Evolutionary conservation across 2,888 invertebrate genomes (phyloP).

Genomic region (Cerastoderma edule): DNA sequence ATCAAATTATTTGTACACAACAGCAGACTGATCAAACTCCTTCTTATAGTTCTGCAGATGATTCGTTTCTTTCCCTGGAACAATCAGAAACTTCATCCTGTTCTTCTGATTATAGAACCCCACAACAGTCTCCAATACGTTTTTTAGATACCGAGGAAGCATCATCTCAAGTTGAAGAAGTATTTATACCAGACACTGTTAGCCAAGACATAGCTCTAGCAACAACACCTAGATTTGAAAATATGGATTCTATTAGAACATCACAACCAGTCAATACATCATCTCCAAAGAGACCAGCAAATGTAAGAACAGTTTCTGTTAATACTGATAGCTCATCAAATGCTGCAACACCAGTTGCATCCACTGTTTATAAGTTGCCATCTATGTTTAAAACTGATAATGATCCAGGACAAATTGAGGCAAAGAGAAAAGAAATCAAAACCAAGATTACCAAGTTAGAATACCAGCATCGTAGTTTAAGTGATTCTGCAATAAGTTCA

Average conservation of each 20-base stretch:
- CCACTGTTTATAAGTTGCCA: neutral
- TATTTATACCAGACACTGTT: constrained; percentile 53
- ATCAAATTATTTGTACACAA: too few species aligned
- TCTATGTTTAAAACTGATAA: constrained; percentile 30
- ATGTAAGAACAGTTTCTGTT: constrained; percentile 64
- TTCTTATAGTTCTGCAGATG: constrained; percentile 52
- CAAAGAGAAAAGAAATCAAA: constrained; percentile 65
- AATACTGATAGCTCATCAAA: constrained; percentile 60
- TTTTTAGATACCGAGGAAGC: constrained; percentile 17
- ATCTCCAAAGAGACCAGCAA: constrained; percentile 35
- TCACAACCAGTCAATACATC: constrained; percentile 42
- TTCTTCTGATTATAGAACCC: constrained; percentile 67
- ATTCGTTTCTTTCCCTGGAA: constrained; percentile 52
- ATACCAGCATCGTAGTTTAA: constrained; percentile 67
- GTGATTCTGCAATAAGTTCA: constrained; percentile 81
- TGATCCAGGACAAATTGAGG: constrained; percentile 56
- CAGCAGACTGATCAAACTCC: neutral
- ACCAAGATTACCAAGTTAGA: constrained; percentile 67
- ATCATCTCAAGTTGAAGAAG: constrained; percentile 39
- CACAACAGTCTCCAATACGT: constrained; percentile 50
- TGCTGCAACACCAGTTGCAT: neutral
- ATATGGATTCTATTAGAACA: neutral
- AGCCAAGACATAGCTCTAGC: constrained; percentile 7
- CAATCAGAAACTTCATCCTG: constrained; percentile 49
- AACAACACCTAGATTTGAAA: constrained; percentile 32